Conservation (phyloP, 2,797 vertebrate genomes). For the Mareca penelope region DNA sequence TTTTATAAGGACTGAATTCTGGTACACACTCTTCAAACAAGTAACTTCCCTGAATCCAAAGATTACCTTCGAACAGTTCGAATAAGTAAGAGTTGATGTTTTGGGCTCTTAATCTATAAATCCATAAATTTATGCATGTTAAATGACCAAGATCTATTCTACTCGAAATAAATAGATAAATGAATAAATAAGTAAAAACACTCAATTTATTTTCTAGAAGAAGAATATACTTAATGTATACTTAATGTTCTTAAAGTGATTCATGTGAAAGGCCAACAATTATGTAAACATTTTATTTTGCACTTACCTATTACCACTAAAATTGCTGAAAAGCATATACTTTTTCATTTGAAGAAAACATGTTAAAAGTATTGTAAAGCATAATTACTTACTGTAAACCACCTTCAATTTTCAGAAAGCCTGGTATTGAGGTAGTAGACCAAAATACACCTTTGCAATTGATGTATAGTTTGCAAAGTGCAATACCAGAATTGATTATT, state of each 20-base stretch:
- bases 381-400: not conserved
- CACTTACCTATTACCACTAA: not conserved
- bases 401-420: not conserved
- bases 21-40: not conserved
- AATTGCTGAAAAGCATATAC: not conserved
- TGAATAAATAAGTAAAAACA: not conserved
- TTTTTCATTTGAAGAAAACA: not conserved
- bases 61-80: not conserved
- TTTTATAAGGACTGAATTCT: not conserved
- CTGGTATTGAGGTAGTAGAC: not conserved
- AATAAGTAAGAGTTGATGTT: not conserved
- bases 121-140: not conserved
- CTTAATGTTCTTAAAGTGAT: not conserved
- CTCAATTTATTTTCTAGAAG: slow-evolving; percentile 5
- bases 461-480: not conserved
- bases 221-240: not conserved
- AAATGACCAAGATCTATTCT: slow-evolving; percentile 10
- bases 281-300: slow-evolving; percentile 21
- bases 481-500: not conserved
- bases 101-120: not conserved
- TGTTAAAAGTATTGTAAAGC: not conserved
- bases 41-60: not conserved
- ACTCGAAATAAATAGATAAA: not conserved
- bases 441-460: not conserved
- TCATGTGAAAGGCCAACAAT: slow-evolving; percentile 32